Evolutionary conservation across 2,113 vertebrate genomes (phyloP).

Genomic region (Trematocara marginatum): DNA sequence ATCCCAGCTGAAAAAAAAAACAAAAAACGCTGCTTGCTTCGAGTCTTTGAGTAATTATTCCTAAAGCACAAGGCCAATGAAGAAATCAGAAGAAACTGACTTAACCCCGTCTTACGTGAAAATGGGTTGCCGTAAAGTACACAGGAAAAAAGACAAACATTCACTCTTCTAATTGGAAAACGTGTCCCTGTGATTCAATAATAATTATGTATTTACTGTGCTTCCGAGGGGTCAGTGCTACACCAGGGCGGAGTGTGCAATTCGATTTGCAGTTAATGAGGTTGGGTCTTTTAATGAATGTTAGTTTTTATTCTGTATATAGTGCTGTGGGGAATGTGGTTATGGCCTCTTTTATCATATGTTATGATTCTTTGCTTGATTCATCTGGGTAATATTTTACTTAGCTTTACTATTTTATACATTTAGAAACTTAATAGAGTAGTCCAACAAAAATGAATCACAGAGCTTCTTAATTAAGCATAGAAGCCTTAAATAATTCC

Average conservation of each 20-base stretch:
- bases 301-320: constrained; percentile 41
- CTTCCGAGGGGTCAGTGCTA: constrained; percentile 32
- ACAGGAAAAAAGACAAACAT: constrained; percentile 26
- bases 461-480: neutral
- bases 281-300: constrained; percentile 27
- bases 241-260: neutral
- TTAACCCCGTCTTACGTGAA: neutral
- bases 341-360: constrained; percentile 18
- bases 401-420: neutral
- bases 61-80: constrained; percentile 36
- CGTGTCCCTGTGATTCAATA: constrained; percentile 38
- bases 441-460: neutral
- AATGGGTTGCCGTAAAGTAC: constrained; percentile 2
- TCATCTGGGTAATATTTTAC: constrained; percentile 1
- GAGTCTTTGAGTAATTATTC: constrained; percentile 47
- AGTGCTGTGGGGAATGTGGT: constrained; percentile 37
- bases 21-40: constrained; percentile 17
- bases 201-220: constrained; percentile 43
- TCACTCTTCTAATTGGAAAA: constrained; percentile 49
- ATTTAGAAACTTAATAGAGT: neutral
- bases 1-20: constrained; percentile 35
- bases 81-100: constrained; percentile 32
- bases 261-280: constrained; percentile 55
- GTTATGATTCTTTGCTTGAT: neutral
- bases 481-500: neutral